Conservation (phyloP, 1,140 invertebrate genomes). For the Diabrotica virgifera region DNA sequence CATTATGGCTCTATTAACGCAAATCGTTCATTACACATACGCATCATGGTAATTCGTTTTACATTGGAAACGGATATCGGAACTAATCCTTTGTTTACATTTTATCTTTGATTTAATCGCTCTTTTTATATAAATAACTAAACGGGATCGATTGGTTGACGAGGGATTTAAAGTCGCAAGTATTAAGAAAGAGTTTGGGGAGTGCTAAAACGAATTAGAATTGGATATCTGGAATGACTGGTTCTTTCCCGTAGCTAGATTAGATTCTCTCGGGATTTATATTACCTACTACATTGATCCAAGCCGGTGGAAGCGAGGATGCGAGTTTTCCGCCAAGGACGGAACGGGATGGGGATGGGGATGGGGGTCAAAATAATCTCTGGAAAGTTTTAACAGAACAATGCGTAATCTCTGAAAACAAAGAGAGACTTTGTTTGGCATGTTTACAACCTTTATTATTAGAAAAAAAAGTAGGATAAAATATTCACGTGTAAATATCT, state of each 20-base stretch:
- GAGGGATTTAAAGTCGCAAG: no score
- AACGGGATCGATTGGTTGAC: neutral
- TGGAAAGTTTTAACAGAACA: no score
- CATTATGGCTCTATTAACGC: neutral
- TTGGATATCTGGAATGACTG: neutral
- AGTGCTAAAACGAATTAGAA: neutral
- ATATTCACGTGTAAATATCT: no score
- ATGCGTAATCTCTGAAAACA: neutral
- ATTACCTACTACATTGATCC: constrained; percentile 2
- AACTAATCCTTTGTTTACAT: constrained; percentile 1
- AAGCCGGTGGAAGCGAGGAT: neutral
- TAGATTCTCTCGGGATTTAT: neutral
- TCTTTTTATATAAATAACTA: neutral
- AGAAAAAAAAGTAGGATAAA: no score
- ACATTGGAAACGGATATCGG: neutral
- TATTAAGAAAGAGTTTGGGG: neutral
- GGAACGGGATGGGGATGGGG: neutral
- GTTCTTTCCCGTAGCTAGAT: neutral
- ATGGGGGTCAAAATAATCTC: neutral
- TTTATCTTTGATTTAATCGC: neutral
- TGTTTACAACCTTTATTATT: no score
- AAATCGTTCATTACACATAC: neutral
- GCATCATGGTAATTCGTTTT: neutral
- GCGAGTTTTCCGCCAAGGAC: constrained; percentile 1
- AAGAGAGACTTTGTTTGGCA: neutral